Conservation (phyloP, 2,888 invertebrate genomes). For the Cantharis flavilabris region DNA sequence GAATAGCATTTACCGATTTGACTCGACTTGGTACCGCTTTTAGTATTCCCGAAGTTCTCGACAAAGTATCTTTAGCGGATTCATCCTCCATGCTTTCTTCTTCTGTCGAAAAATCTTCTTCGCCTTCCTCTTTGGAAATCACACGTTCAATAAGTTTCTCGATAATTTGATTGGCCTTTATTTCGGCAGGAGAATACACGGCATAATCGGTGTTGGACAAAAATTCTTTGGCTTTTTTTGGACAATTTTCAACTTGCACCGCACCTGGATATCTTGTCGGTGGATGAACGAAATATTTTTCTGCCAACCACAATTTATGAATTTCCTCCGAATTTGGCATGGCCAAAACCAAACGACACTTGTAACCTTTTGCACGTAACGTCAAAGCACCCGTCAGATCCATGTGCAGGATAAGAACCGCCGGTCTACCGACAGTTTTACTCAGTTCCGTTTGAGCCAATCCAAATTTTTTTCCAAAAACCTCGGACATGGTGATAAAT, state of each 20-base stretch:
- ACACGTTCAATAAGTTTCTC: background rate
- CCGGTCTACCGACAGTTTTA: constrained; percentile 41
- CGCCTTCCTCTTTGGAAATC: background rate
- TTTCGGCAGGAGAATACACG: background rate
- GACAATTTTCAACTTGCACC: constrained; percentile 1
- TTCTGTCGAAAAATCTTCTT: background rate
- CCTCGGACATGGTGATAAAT: constrained; percentile 53
- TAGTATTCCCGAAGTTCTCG: constrained; percentile 3
- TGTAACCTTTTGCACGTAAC: constrained; percentile 48
- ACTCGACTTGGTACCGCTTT: background rate
- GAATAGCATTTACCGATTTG: background rate
- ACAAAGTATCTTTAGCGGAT: background rate
- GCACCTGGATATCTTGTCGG: background rate
- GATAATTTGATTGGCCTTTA: background rate
- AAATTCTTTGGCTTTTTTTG: constrained; percentile 7
- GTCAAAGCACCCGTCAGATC: constrained; percentile 52
- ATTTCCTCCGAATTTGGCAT: constrained; percentile 47
- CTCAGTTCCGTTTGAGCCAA: constrained; percentile 51
- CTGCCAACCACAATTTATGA: constrained; percentile 47
- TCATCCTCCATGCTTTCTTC: background rate
- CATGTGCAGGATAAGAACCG: constrained; percentile 51
- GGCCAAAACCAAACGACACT: constrained; percentile 50
- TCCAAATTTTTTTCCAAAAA: constrained; percentile 53
- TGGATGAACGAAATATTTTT: constrained; percentile 32
- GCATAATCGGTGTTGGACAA: background rate